Percentiles rank a stretch among this genome's conserved stretches.
Evolutionary conservation across 2,797 vertebrate species (phyloP).

Genomic region (Chromis chromis): DNA sequence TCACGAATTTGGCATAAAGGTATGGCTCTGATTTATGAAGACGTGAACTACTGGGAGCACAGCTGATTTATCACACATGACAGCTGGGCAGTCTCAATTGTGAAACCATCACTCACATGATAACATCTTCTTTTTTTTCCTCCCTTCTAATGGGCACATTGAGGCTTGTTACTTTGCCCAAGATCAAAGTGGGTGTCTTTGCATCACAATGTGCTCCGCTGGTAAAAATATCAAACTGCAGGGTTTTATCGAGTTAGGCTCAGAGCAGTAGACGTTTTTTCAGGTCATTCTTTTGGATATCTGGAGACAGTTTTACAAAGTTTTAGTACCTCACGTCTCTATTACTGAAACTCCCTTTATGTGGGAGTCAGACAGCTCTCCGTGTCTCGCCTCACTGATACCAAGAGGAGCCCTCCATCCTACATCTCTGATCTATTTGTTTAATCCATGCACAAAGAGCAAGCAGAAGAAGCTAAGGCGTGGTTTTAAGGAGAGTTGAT

Average conservation of each 20-base stretch:
- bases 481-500: not conserved
- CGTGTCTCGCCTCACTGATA: constrained; percentile 6
- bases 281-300: not conserved
- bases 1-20: constrained; percentile 17
- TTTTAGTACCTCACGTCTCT: not conserved
- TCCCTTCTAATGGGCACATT: not conserved
- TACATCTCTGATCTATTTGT: not conserved
- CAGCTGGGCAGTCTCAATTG: constrained; percentile 3
- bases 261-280: not conserved
- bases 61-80: constrained; percentile 35
- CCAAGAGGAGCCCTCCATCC: not conserved
- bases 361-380: constrained; percentile 8
- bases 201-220: not conserved
- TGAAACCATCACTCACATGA: constrained; percentile 10
- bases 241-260: constrained; percentile 3
- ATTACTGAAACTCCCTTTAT: not conserved
- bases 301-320: not conserved
- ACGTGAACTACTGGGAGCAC: not conserved
- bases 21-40: constrained; percentile 22
- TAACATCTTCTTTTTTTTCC: constrained; percentile 11
- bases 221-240: not conserved
- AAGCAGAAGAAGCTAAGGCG: not conserved
- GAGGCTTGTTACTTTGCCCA: not conserved
- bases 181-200: constrained; percentile 17
- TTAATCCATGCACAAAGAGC: not conserved